These are phyloP conservation scores for Zhengitettix transpicula DNA, from an alignment of 2,888 invertebrate genomes.

Conservation along the genomic window DNA sequence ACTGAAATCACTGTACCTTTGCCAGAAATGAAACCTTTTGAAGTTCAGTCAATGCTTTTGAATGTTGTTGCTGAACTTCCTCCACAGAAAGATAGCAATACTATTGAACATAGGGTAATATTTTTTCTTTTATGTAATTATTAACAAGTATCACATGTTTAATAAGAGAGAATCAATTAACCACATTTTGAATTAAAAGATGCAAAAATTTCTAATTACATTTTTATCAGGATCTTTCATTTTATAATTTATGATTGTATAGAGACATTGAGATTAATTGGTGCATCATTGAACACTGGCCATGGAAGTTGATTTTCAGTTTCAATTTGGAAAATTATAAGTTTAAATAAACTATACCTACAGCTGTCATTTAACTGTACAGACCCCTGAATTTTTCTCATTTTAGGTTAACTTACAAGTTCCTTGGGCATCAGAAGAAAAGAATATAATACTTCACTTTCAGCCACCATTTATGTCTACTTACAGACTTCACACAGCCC, in stretches of 20 bases:
- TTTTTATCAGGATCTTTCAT: not conserved
- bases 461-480: conserved; percentile 64
- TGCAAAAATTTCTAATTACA: not conserved
- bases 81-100: conserved; percentile 49
- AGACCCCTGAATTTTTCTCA: not conserved
- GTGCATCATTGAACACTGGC: too few species aligned
- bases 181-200: too few species aligned
- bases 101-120: conserved; percentile 52
- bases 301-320: too few species aligned
- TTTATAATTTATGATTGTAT: not conserved
- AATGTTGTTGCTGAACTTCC: conserved; percentile 57
- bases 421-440: conserved; percentile 60
- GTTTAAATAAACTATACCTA: too few species aligned
- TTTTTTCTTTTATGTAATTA: not conserved
- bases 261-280: not conserved
- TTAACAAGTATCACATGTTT: too few species aligned
- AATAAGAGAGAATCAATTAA: too few species aligned
- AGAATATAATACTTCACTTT: conserved; percentile 62
- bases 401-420: conserved; percentile 51
- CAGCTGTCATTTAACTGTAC: too few species aligned
- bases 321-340: too few species aligned
- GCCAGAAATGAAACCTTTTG: conserved; percentile 44
- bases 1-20: conserved; percentile 38
- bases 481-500: conserved; percentile 69
- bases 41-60: conserved; percentile 41